Evolutionary conservation across 2,797 vertebrate genomes (phyloP).

Genomic region (Diglossa cyanea): DNA sequence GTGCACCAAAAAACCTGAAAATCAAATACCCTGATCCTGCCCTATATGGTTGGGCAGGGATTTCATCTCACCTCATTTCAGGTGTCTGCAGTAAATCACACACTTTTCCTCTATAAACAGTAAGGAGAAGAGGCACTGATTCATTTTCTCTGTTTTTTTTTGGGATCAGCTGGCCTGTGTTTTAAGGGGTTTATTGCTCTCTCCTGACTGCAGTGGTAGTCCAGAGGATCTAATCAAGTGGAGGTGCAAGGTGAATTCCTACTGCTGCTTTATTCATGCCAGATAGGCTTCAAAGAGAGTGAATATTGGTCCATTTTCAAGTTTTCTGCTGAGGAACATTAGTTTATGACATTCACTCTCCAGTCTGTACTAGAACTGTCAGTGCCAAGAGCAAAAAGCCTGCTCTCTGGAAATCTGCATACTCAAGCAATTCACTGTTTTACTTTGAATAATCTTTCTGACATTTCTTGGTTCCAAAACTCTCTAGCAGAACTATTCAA

Average conservation of each 20-base stretch:
- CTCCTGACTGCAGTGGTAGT: background rate
- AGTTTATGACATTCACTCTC: background rate
- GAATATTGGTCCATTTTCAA: background rate
- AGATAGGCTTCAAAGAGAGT: background rate
- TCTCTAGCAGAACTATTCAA: background rate
- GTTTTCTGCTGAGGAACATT: background rate
- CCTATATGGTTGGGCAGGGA: background rate
- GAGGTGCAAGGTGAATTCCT: background rate
- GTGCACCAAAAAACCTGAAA: background rate
- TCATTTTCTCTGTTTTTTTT: background rate
- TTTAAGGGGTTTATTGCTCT: background rate
- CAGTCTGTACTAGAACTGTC: background rate
- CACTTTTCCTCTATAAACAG: background rate
- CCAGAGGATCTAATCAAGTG: background rate
- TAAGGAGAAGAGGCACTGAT: background rate
- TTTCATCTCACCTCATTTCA: background rate
- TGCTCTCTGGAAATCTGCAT: constrained; percentile 21
- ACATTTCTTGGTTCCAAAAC: constrained; percentile 17
- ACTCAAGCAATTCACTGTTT: constrained; percentile 21
- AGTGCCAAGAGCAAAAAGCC: constrained; percentile 42
- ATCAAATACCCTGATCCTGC: background rate
- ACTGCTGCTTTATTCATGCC: background rate
- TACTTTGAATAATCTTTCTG: constrained; percentile 46
- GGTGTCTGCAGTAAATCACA: background rate
- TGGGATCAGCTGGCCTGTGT: background rate